Base-by-base conservation (phyloP, 2,888 invertebrate genomes). In the Synanthedon andrenaeformis region DNA sequence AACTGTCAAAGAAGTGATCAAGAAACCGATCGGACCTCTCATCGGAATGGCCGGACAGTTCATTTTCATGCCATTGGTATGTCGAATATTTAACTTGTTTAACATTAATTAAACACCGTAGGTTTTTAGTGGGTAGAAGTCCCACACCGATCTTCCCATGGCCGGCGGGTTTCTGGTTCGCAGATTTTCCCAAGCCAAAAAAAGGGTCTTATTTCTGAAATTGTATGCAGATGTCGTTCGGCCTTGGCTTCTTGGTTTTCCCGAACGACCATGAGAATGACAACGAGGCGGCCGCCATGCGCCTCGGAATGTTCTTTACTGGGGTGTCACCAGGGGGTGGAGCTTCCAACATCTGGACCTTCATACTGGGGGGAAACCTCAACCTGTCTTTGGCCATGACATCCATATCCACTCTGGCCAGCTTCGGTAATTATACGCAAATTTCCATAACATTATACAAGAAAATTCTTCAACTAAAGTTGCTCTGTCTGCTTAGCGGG, bases 371-470 rank as follows among this genome's bases (percentile, higher is more conserved):
- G 3, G 98, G 97, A 4, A 98, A 99, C 81, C 90, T 98, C 4
- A 94, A 97, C 75, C 88, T 99, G 48, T 97, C 97, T 0, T 92
- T 99, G 51, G 93, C 98, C 13, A 97, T 99, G 98, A 99, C 98
- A 0, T 92, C 97, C 8, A 86, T 97, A 54, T 94, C 96, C 57
- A 98, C 96, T 3, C 76, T 98, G 4, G 92, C 93, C 0, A 94
- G 97, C 0, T 94, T 98, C 67, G 95, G 94, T 92, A 77, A 76
- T 77, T 65, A 49, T 13, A 45, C 6, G 11, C 14, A 8, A n/a
- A 2, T 45, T 45, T 45, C 8, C 3, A 8, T 45, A 45, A 14
- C 13, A 6, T n/a, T n/a, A 45, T 13, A 42, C 42, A 42, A 3
- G 42, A 42, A 1, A 12, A 42, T 42, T 17, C 17, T 17, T 17